These are phyloP conservation scores for Matsumurasca onukii DNA, from an alignment of 1,140 invertebrate species.

Conservation along the genomic window DNA sequence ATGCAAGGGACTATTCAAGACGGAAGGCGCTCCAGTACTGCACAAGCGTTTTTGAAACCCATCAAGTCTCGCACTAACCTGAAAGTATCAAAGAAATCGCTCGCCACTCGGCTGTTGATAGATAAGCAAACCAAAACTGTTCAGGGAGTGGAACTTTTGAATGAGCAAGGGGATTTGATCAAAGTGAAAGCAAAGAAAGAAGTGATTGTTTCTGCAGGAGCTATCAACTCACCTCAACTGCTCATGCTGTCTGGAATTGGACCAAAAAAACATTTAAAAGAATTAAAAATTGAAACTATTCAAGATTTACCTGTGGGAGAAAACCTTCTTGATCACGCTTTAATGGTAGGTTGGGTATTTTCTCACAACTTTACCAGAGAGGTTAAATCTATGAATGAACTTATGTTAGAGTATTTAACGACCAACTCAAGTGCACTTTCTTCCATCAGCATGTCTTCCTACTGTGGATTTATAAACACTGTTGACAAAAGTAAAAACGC, in stretches of 20 bases:
- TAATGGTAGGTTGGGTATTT: constrained; percentile 80
- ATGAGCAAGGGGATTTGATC: constrained; percentile 48
- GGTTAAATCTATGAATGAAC: constrained; percentile 53
- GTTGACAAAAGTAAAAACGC: constrained; percentile 66
- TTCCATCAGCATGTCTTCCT: constrained; percentile 72
- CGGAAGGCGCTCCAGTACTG: constrained; percentile 29
- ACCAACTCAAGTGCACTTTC: constrained; percentile 50
- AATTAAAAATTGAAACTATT: constrained; percentile 66
- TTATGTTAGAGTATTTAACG: constrained; percentile 65
- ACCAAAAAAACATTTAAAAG: constrained; percentile 66
- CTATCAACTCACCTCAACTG: constrained; percentile 76
- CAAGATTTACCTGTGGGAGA: constrained; percentile 74
- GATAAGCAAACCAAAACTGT: constrained; percentile 58
- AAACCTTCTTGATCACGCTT: constrained; percentile 89
- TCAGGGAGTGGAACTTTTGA: constrained; percentile 45
- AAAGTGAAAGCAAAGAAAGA: constrained; percentile 58
- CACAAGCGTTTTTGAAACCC: constrained; percentile 57
- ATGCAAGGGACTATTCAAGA: constrained; percentile 45
- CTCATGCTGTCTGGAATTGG: constrained; percentile 87
- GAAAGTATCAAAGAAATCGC: constrained; percentile 55
- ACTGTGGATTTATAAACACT: constrained; percentile 80
- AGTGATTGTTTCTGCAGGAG: constrained; percentile 69
- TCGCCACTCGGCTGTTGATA: constrained; percentile 62
- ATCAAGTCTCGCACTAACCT: constrained; percentile 62
- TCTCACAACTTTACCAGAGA: constrained; percentile 68